phyloP scores from a whole-genome alignment of 2,888 invertebrate genomes.

The Watsonalla binaria region DNA sequence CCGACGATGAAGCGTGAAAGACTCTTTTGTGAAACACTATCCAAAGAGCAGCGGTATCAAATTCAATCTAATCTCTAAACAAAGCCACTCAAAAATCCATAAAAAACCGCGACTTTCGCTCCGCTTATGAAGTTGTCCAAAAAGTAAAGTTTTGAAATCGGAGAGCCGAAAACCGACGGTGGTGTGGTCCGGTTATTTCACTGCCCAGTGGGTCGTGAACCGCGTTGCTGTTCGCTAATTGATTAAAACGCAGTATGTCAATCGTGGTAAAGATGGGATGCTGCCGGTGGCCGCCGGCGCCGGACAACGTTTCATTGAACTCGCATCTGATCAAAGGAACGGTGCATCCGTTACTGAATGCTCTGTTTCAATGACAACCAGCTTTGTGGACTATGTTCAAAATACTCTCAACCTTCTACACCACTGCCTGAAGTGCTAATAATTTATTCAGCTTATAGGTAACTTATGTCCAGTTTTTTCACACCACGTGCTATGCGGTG shows the following conservation, averaged over 20 bases:
- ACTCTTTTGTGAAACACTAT: background rate
- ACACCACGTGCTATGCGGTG: too few species aligned
- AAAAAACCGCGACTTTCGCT: constrained; percentile 33
- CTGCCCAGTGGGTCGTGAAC: constrained; percentile 68
- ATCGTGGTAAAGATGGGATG: constrained; percentile 54
- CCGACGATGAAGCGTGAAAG: constrained; percentile 1
- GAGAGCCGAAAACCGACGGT: constrained; percentile 63
- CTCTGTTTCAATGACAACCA: constrained; percentile 20
- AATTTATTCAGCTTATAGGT: too few species aligned
- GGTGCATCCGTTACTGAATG: constrained; percentile 24
- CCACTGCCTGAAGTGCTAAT: background rate
- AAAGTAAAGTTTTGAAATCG: constrained; percentile 53
- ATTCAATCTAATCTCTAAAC: constrained; percentile 30
- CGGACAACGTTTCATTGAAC: constrained; percentile 22
- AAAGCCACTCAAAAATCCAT: constrained; percentile 22
- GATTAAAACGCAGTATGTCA: constrained; percentile 77
- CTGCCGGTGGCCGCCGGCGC: constrained; percentile 32
- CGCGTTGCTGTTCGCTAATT: constrained; percentile 66
- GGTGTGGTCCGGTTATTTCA: constrained; percentile 67
- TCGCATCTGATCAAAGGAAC: constrained; percentile 40
- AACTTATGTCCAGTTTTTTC: too few species aligned
- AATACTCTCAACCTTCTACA: background rate
- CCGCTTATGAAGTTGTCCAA: constrained; percentile 55
- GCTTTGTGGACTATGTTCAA: constrained; percentile 11
- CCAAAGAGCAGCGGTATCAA: constrained; percentile 13